Conservation (phyloP, 64 coral and sea anemone genomes). For the Pocillopora damicornis region DNA sequence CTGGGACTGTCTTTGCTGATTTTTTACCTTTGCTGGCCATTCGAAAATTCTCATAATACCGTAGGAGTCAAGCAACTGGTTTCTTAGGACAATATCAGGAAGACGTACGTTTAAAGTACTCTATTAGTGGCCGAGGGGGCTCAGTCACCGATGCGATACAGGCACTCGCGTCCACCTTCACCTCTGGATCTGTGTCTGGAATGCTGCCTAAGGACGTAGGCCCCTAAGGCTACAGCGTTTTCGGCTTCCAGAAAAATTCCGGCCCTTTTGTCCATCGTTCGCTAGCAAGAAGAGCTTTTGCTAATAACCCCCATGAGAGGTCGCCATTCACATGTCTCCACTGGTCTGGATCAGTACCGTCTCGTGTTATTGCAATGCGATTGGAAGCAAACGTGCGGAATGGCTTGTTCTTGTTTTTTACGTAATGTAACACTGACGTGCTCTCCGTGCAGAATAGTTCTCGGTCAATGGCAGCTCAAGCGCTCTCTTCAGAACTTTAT, state of each 20-base stretch:
- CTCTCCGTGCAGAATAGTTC: constrained; percentile 21
- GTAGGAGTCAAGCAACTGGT: neutral
- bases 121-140: neutral
- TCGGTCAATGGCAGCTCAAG: neutral
- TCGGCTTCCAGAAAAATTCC: constrained; percentile 16
- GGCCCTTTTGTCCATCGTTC: constrained; percentile 15
- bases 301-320: constrained; percentile 12
- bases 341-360: constrained; percentile 26
- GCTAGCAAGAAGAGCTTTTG: constrained; percentile 1
- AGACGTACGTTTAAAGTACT: neutral
- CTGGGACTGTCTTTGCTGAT: too few relatives aligned
- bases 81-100: constrained; percentile 40
- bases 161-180: neutral
- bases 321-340: constrained; percentile 44
- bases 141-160: neutral
- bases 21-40: neutral
- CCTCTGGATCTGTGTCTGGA: constrained; percentile 5
- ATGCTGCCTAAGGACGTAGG: neutral
- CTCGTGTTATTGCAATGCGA: constrained; percentile 14
- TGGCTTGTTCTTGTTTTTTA: constrained; percentile 17
- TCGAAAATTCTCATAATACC: neutral
- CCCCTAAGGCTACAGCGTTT: neutral
- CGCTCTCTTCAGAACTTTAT: constrained; percentile 21
- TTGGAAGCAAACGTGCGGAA: constrained; percentile 43
- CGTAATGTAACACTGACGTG: constrained; percentile 21